Evolutionary conservation across 2,113 vertebrate genomes (phyloP), one percentile per base, ranked within the genome.

Genomic region (Ameiurus melas): DNA sequence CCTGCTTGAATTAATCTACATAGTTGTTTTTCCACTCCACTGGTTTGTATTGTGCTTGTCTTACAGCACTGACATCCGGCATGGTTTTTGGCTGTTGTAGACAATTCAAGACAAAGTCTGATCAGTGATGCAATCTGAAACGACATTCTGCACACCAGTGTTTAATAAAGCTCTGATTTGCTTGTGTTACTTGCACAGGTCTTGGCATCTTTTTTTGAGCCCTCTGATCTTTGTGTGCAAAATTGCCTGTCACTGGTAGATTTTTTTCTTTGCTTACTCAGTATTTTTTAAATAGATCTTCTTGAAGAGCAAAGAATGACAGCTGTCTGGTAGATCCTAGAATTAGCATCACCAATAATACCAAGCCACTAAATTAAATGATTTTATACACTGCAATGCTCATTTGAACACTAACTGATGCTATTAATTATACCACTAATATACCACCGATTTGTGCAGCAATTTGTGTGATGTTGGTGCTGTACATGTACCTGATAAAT

Each of bases 301-400:
- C 19, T 75, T 22, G 8, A 75, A 77, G 22, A 27, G 20, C 36
- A 10, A 39, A 73, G 33, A 73, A 7, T 33, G 12, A 47, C 20
- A 77, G 73, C 73, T 79, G 43, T n/a, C 75, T 79, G 75, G 10
- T 53, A n/a, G 47, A 79, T 55, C 12, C 77, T 79, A 79, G 25
- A 79, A n/a, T n/a, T 79, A 16, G 22, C 6, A 5, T 51, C 36
- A 20, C 20, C 12, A 79, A 20, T 16, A 47, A 47, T 4, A 19
- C 20, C 73, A 77, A 51, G 43, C 43, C 9, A 78, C 17, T 39
- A 73, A 73, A 71, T 19, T 66, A 66, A 73, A 43, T 77, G 13
- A 4, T 25, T 73, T 47, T 27, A 3, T 25, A 78, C 25, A n/a
- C 9, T 51, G 19, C 19, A 20, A 9, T 39, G 19, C 17, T 20